Evolutionary conservation across 1,140 invertebrate species (phyloP).

Genomic region (Hyposmocoma kahamanoa): DNA sequence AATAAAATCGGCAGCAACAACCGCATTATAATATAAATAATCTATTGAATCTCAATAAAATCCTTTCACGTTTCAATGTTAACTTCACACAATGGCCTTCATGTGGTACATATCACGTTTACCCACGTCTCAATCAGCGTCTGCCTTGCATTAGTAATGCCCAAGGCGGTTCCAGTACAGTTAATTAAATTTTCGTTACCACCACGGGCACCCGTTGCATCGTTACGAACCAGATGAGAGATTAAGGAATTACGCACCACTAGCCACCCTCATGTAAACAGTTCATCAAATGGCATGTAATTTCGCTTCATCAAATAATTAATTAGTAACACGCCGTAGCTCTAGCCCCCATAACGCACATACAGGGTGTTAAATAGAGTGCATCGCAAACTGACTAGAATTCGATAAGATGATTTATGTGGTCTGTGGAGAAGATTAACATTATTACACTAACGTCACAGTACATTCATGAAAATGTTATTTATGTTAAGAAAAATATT

Average conservation of each 20-base stretch:
- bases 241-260: slow-evolving; percentile 23
- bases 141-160: slow-evolving; percentile 21
- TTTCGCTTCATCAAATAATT: slow-evolving; percentile 35
- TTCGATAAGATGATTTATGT: too few relatives aligned
- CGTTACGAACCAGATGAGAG: not conserved
- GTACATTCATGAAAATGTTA: too few relatives aligned
- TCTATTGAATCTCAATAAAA: too few relatives aligned
- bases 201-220: not conserved
- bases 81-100: slow-evolving; percentile 24
- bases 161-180: not conserved
- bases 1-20: too few relatives aligned
- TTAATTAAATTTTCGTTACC: slow-evolving; percentile 45
- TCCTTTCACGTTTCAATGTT: slow-evolving; percentile 24
- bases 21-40: too few relatives aligned
- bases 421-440: too few relatives aligned
- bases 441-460: too few relatives aligned
- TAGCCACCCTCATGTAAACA: slow-evolving; percentile 19
- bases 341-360: slow-evolving; percentile 32
- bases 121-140: slow-evolving; percentile 33
- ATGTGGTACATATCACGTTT: slow-evolving; percentile 23
- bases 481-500: too few relatives aligned
- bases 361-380: slow-evolving; percentile 38
- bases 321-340: slow-evolving; percentile 33
- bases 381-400: slow-evolving; percentile 7
- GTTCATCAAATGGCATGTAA: slow-evolving; percentile 6